Conservation (phyloP, 1,140 invertebrate species). For the Holotrichia oblita region DNA sequence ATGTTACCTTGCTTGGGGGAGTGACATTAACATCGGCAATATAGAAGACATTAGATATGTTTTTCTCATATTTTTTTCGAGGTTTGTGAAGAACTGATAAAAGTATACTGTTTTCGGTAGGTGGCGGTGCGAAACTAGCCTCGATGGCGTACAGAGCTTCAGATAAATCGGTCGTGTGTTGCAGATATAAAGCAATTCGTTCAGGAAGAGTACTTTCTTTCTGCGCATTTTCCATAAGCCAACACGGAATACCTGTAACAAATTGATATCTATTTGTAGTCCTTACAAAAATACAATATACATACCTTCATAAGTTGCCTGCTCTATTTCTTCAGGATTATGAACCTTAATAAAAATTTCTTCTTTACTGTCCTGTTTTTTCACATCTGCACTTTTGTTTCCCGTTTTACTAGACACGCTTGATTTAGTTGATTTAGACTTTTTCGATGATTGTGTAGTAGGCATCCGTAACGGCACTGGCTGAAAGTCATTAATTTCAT, state of each 20-base stretch:
- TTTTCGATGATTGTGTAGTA: background rate
- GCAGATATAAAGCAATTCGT: conserved; percentile 5
- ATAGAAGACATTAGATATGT: conserved; percentile 43
- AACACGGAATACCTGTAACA: conserved; percentile 41
- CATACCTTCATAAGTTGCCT: background rate
- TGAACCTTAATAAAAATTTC: background rate
- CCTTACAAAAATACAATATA: background rate
- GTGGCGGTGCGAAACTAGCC: background rate
- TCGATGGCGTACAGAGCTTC: background rate
- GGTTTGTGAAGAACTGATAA: conserved; percentile 41
- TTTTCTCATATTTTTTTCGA: conserved; percentile 12
- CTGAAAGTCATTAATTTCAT: background rate
- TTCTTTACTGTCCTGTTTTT: background rate
- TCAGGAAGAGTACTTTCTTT: background rate
- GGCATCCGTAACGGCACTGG: background rate
- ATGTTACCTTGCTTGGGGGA: no score
- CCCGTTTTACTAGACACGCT: background rate
- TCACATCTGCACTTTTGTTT: background rate
- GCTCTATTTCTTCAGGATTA: background rate
- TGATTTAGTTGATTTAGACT: conserved; percentile 1
- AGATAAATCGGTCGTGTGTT: conserved; percentile 33
- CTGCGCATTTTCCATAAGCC: conserved; percentile 32
- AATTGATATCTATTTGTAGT: background rate
- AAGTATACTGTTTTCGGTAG: conserved; percentile 36
- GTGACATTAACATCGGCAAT: conserved; percentile 27